Evolutionary conservation across 1,140 invertebrate species (phyloP), one percentile per base, ranked within the genome.

Genomic region (Zeugodacus cucurbitae): DNA sequence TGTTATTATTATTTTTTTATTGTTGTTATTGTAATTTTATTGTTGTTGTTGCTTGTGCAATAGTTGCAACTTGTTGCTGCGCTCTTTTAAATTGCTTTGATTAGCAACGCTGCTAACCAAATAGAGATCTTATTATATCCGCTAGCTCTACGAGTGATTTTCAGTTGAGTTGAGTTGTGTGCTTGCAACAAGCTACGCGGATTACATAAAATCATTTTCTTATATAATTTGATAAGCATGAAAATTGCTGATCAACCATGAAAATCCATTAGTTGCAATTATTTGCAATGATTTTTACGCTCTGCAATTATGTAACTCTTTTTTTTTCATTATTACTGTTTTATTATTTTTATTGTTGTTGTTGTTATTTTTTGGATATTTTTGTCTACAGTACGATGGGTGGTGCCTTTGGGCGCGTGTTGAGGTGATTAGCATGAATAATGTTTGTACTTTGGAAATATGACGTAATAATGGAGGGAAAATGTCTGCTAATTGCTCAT

Each of bases 1-100:
- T 20, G 48, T 54, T 54, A 17, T 20, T 54, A 4, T 54, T 4
- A 0, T 54, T 17, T 54, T 4, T 54, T 17, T 17, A 0, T 54
- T 54, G 14, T 17, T 54, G 0, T 54, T 54, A 54, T 54, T 54
- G 1, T 54, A 54, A 14, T 17, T 4, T 14, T 48, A n/a, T 34
- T 67, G 14, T 34, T 34, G 29, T 67, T 67, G 64, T 34, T 70
- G 64, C 20, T 70, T 62, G 26, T 26, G 32, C n/a, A 20, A 32
- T 20, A 10, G 70, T 41, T 74, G 37, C 37, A 74, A 41, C 70
- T 44, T 74, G 67, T 74, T 74, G 14, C 37, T 74, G 70, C 37
- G 37, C 70, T 74, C n/a, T 74, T 74, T 74, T 74, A 74, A 74
- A 74, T 74, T 74, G 70, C 70, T 74, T 74, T 74, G 34, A 74